Evolutionary conservation across 2,888 invertebrate species (phyloP).

Genomic region (Bimastos eiseni): DNA sequence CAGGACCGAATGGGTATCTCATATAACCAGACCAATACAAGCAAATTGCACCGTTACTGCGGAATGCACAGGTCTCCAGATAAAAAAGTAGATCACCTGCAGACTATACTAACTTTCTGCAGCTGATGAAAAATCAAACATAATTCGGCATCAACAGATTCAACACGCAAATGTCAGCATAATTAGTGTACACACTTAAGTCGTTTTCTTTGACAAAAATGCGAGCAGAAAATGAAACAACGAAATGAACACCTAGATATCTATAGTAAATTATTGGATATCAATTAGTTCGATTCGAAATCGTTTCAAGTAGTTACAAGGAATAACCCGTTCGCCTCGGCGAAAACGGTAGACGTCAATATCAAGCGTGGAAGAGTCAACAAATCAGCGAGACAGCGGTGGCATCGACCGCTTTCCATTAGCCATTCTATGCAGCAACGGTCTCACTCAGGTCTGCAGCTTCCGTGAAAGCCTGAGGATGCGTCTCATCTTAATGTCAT

Average conservation of each 20-base stretch:
- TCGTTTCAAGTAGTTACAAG: not conserved
- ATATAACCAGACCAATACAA: not conserved
- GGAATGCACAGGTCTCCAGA: not conserved
- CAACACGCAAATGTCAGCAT: not conserved
- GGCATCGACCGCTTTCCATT: not conserved
- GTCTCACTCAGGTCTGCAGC: not conserved
- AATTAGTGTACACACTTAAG: not conserved
- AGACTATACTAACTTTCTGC: not conserved
- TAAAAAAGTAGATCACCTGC: not conserved
- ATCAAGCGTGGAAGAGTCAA: constrained; percentile 9
- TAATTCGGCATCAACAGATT: not conserved
- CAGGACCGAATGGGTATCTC: not conserved
- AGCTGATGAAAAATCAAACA: not conserved
- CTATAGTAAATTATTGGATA: not conserved
- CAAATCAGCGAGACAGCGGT: constrained; percentile 13
- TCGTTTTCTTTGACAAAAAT: not conserved
- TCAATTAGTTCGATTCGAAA: not conserved
- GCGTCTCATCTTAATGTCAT: constrained; percentile 88
- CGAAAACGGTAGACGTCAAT: constrained; percentile 13
- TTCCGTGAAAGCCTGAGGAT: constrained; percentile 60
- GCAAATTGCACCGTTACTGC: not conserved
- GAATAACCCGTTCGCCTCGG: not conserved
- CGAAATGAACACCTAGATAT: not conserved
- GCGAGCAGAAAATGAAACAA: not conserved
- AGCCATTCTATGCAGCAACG: not conserved